Base-by-base conservation (phyloP, 2,888 invertebrate genomes). In the Tenthredo mesomela region DNA sequence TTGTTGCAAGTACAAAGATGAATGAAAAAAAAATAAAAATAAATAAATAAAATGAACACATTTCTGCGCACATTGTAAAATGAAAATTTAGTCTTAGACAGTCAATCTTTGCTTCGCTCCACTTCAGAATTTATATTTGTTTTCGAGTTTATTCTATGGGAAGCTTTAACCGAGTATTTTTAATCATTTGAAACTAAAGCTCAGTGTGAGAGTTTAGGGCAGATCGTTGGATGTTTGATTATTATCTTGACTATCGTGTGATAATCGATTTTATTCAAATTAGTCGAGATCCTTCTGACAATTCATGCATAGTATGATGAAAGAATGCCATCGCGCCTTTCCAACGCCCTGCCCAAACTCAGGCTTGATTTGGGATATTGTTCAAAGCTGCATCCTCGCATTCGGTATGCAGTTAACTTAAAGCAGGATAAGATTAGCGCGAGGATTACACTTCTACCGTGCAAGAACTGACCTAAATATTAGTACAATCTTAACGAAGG, bases 381-480 rank as follows among this genome's bases (percentile, higher is more conserved):
- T 54, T 77, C 50, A 29, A 54, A 50, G 77, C 47, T 77, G 54
- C 77, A 77, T 77, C 54, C 77, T 77, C 50, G 50, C 0, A 77
- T 77, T 77, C 18, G 37, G 29, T 54, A 47, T 77, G 77, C 54
- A 77, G 54, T 33, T 29, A 54, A 50, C 54, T 54, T 77, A 77
- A 77, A 40, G 50, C 77, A 77, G 77, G 77, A 77, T 77, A 77
- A 77, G 33, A 77, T 33, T 54, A 54, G 77, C 37, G 18, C 80
- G 61, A 80, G 40, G 25, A 61, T 58, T n/a, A 61, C 29, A 10
- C 40, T 25, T 54, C 37, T 61, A 61, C 21, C 58, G 61, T 61
- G 80, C 61, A 80, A 80, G 80, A 80, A 80, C 37, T 80, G 61
- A 61, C 58, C 12, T 37, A 78, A 50, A 77, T 77, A 50, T 50